These are phyloP conservation scores for Falco berigora DNA, from an alignment of 2,797 vertebrate species.

Conservation along the genomic window DNA sequence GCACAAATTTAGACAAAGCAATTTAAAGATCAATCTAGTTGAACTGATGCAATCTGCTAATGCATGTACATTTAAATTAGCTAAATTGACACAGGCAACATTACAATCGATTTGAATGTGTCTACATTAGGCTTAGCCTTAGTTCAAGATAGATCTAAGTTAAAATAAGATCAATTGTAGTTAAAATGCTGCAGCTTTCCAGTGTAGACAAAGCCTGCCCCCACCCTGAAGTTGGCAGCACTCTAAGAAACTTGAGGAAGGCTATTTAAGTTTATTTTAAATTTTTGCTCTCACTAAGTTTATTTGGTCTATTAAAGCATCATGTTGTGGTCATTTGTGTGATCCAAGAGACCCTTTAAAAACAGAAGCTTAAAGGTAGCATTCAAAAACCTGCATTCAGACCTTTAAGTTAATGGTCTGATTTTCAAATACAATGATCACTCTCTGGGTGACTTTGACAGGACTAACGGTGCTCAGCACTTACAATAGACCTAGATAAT, in stretches of 20 bases:
- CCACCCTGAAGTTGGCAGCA: background rate
- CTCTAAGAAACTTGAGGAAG: background rate
- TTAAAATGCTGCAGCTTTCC: background rate
- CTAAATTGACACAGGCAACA: slow-evolving; percentile 29
- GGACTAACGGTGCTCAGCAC: background rate
- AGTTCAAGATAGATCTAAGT: background rate
- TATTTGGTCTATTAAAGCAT: background rate
- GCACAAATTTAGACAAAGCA: slow-evolving; percentile 20
- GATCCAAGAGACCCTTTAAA: background rate
- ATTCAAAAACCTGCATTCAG: background rate
- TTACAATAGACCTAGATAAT: background rate
- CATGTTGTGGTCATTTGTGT: background rate
- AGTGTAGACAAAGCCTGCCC: background rate
- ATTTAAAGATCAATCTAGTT: slow-evolving; percentile 39
- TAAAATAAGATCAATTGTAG: slow-evolving; percentile 20
- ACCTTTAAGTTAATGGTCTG: background rate
- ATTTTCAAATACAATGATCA: background rate
- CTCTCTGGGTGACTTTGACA: background rate
- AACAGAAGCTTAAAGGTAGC: background rate
- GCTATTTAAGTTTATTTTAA: background rate
- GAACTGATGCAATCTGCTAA: slow-evolving; percentile 47
- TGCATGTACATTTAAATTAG: slow-evolving; percentile 52
- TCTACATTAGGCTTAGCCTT: background rate
- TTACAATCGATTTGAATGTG: slow-evolving; percentile 15
- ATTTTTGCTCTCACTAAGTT: background rate